Evolutionary conservation across 2,797 vertebrate species (phyloP).

Genomic region (Paguma larvata): DNA sequence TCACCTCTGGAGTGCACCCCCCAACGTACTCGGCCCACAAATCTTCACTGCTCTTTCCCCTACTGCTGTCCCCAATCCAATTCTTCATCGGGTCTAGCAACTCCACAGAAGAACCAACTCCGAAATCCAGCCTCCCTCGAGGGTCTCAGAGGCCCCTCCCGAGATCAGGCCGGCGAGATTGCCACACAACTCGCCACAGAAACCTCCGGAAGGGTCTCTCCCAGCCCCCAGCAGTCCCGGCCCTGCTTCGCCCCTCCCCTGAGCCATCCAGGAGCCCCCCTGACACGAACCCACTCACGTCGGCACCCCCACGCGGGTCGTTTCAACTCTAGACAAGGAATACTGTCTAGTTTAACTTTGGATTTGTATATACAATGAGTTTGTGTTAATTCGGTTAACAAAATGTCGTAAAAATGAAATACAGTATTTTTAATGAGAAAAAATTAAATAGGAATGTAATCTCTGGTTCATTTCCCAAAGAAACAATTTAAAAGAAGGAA

Average conservation of each 20-base stretch:
- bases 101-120: background rate
- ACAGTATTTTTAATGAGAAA: background rate
- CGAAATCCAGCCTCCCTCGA: background rate
- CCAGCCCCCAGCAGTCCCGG: background rate
- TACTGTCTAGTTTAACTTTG: background rate
- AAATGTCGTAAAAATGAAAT: background rate
- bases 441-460: background rate
- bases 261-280: background rate
- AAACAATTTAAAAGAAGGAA: conserved; percentile 23
- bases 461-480: background rate
- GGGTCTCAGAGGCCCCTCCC: background rate
- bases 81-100: background rate
- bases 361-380: background rate
- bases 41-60: background rate
- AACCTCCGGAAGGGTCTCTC: background rate
- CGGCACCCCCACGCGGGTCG: background rate
- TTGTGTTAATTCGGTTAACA: background rate
- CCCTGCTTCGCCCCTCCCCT: background rate
- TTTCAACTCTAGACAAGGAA: background rate
- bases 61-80: background rate
- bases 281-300: background rate
- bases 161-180: background rate
- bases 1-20: background rate
- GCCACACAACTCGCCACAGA: background rate
- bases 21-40: background rate